These are phyloP conservation scores for Trachelus stipa DNA, from an alignment of 2,888 invertebrate species.

Conservation along the genomic window DNA sequence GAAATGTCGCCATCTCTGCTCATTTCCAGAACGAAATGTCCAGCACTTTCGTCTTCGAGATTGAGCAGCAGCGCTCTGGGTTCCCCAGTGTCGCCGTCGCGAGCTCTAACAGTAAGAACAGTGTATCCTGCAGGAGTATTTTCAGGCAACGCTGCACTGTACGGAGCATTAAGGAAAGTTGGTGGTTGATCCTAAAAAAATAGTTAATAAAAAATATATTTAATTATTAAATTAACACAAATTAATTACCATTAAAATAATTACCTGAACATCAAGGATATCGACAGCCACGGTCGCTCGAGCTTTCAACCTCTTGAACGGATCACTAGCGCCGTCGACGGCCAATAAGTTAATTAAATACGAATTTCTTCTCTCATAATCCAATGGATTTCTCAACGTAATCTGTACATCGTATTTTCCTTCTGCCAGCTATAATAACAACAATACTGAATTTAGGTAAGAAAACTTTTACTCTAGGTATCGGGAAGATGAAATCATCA, in stretches of 20 bases:
- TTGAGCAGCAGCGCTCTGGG: slow-evolving; percentile 76
- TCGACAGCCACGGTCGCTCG: slow-evolving; percentile 80
- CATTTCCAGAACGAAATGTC: slow-evolving; percentile 74
- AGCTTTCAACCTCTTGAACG: slow-evolving; percentile 72
- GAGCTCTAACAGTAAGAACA: slow-evolving; percentile 79
- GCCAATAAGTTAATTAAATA: slow-evolving; percentile 79
- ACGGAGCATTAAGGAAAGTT: slow-evolving; percentile 83
- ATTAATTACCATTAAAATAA: slow-evolving; percentile 10
- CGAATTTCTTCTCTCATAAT: slow-evolving; percentile 82
- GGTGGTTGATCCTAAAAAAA: slow-evolving; percentile 79
- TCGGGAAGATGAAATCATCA: slow-evolving; percentile 4
- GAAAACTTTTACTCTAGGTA: slow-evolving; percentile 10
- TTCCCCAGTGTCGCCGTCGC: slow-evolving; percentile 85
- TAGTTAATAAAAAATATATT: not conserved
- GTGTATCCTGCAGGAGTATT: slow-evolving; percentile 72
- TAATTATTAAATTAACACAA: slow-evolving; percentile 5
- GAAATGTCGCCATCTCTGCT: slow-evolving; percentile 71
- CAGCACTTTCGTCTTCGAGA: slow-evolving; percentile 76
- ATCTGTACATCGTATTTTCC: slow-evolving; percentile 80
- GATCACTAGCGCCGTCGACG: slow-evolving; percentile 72
- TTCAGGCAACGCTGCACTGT: slow-evolving; percentile 81
- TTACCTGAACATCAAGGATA: slow-evolving; percentile 78
- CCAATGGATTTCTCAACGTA: slow-evolving; percentile 75
- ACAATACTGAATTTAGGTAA: not conserved
- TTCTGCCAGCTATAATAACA: slow-evolving; percentile 69